These are phyloP conservation scores for Callionymus lyra DNA, from an alignment of 2,113 vertebrate species.

Conservation along the genomic window DNA sequence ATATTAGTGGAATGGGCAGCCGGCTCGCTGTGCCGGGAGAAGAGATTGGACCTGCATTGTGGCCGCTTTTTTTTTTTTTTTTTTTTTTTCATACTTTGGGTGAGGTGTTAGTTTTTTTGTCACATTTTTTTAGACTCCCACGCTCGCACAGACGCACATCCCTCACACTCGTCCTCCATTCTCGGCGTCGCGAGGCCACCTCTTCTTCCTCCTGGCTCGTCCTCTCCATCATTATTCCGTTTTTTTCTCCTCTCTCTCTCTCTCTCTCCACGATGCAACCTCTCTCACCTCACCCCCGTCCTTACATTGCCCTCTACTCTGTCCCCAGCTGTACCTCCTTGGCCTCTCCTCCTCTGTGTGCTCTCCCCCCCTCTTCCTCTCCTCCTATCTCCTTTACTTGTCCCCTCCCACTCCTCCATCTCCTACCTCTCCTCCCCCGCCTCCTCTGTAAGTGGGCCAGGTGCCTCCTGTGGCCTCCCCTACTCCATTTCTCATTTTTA, in stretches of 20 bases:
- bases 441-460: constrained; percentile 67
- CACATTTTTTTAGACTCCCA: constrained; percentile 50
- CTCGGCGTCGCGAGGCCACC: constrained; percentile 44
- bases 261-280: not conserved
- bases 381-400: constrained; percentile 23
- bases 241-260: constrained; percentile 17
- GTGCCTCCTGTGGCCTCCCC: constrained; percentile 70
- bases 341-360: constrained; percentile 19
- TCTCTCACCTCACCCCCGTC: constrained; percentile 20
- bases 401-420: constrained; percentile 33
- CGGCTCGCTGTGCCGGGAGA: constrained; percentile 40
- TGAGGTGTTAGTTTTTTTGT: constrained; percentile 56
- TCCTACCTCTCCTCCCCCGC: constrained; percentile 36
- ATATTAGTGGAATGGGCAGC: constrained; percentile 58
- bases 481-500: constrained; percentile 72
- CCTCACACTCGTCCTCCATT: constrained; percentile 44
- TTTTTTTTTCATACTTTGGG: constrained; percentile 60
- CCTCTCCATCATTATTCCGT: constrained; percentile 23
- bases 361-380: constrained; percentile 18
- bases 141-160: constrained; percentile 19
- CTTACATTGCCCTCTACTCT: constrained; percentile 20
- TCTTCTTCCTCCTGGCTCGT: constrained; percentile 18
- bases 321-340: constrained; percentile 18
- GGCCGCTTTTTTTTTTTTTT: too few relatives aligned
- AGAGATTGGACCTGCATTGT: constrained; percentile 54